phyloP scores from a whole-genome alignment of 1,140 invertebrate genomes.

The Dendrolimus kikuchii region DNA sequence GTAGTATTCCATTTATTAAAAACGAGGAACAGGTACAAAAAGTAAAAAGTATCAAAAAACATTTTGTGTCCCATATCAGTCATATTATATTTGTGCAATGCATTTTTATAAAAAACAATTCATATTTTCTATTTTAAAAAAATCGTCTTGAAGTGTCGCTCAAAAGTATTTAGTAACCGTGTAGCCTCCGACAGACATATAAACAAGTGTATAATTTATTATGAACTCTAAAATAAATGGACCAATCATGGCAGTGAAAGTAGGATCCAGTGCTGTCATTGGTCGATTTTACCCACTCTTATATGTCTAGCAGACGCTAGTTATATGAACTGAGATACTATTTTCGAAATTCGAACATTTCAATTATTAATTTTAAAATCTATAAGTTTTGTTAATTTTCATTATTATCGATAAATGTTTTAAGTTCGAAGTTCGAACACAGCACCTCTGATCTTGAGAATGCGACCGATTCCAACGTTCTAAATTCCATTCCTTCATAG shows the following conservation, averaged over 20 bases:
- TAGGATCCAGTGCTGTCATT: slow-evolving; percentile 63
- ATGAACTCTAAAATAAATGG: slow-evolving; percentile 61
- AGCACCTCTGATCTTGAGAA: slow-evolving; percentile 61
- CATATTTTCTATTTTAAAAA: slow-evolving; percentile 51
- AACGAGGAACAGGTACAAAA: slow-evolving; percentile 64
- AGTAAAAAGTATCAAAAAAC: slow-evolving; percentile 66
- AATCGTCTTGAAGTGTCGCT: slow-evolving; percentile 68
- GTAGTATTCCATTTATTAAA: slow-evolving; percentile 31
- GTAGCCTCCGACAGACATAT: slow-evolving; percentile 67
- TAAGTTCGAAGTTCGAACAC: slow-evolving; percentile 41
- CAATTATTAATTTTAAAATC: background rate
- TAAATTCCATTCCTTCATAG: slow-evolving; percentile 57
- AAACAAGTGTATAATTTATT: slow-evolving; percentile 58
- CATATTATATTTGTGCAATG: slow-evolving; percentile 64
- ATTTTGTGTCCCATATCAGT: slow-evolving; percentile 68
- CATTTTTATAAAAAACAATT: slow-evolving; percentile 60
- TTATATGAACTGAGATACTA: slow-evolving; percentile 53
- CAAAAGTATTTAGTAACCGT: slow-evolving; percentile 59
- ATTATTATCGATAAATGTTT: background rate
- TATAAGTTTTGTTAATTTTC: background rate
- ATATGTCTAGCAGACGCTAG: slow-evolving; percentile 66
- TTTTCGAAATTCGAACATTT: slow-evolving; percentile 44
- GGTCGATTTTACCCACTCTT: slow-evolving; percentile 62
- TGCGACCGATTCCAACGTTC: slow-evolving; percentile 55
- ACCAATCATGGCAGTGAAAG: slow-evolving; percentile 67